Base-by-base conservation (phyloP, 2,888 invertebrate genomes). In the Frankliniella fusca region DNA sequence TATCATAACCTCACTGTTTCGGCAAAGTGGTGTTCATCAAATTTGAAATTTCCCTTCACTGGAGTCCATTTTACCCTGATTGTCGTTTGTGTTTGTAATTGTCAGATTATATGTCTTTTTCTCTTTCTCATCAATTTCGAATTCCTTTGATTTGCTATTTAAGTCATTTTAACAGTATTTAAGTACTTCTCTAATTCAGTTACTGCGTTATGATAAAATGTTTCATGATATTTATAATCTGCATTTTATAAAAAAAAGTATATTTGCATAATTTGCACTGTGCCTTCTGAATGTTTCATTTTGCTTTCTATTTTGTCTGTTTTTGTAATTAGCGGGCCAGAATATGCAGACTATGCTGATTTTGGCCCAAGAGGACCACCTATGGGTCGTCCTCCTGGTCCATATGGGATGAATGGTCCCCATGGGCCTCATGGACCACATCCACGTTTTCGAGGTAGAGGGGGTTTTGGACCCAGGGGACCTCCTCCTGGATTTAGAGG, bases 341-440 rank as follows among this genome's bases (percentile, higher is more conserved):
- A 76, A 11, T 76, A 10, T 11, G 10, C 27, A 27, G 27, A 23
- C 70, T 23, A 12, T 27, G 11, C 54, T 20, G 80, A 80, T 20
- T 50, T 70, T 28, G 81, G 81, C n/a, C 76, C 50, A 12, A 48
- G 82, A 8, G 82, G 82, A 11, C 80, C 82, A 28, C 82, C 83
- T 18, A 83, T 83, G 83, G 83, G 83, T 23, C 83, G 82, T 80
- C 88, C 90, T 10, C 70, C 70, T 23, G 70, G 70, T 23, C 70
- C 70, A 5, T 76, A 76, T 27, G 70, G 70, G 12, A 76, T 76
- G 70, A 76, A 76, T 9, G 70, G 70, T 27, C 70, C 70, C 12
- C 70, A 76, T 18, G 88, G 88, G 54, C 88, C 87, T 9, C 88
- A 87, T 85, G 88, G 88, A 54, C 88, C 88, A 82, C 88, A 91